Evolutionary conservation across 1,140 invertebrate species (phyloP), one percentile per base, ranked within the genome.

Genomic region (Drosophila prosaltans): DNA sequence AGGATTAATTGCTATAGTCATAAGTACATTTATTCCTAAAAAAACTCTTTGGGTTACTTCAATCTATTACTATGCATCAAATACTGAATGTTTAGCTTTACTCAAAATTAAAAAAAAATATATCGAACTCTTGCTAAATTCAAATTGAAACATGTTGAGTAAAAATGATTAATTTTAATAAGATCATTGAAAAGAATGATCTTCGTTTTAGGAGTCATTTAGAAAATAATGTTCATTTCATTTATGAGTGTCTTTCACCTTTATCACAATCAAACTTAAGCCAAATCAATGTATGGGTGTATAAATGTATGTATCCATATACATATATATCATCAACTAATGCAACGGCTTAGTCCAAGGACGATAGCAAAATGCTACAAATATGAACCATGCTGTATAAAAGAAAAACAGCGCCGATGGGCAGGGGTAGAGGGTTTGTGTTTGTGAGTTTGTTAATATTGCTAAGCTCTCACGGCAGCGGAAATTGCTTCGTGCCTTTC

Each of bases 401-500:
- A 21, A 39, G 24, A 16, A 36, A 24, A n/a, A 41, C 9, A 24
- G 36, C 8, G 32, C 11, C 1, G 3, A 32, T 3, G 8, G 16
- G 10, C n/a, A 28, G 36, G 40, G 28, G 30, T 30, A 40, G 61
- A 30, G 7, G 11, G 41, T 8, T 43, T 26, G 39, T 24, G 39
- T 59, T 57, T 59, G 21, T 64, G 65, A 39, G 41, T 61, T 67
- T 72, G 80, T 72, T 86, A 88, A 86, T 86, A 86, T 80, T 80
- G 76, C 83, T 88, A 88, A 88, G 83, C 83, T 86, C 80, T 83
- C 84, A 88, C 83, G 82, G 82, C 63, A 86, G 72, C 83, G 83
- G 83, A 86, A 86, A 86, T 86, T 86, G 83, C 84, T 83, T 88
- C 86, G 84, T 86, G 83, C 80, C 83, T 88, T 86, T 82, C 80